Base-by-base conservation (phyloP, 2,888 invertebrate genomes). In the Siphlonurus alternatus region DNA sequence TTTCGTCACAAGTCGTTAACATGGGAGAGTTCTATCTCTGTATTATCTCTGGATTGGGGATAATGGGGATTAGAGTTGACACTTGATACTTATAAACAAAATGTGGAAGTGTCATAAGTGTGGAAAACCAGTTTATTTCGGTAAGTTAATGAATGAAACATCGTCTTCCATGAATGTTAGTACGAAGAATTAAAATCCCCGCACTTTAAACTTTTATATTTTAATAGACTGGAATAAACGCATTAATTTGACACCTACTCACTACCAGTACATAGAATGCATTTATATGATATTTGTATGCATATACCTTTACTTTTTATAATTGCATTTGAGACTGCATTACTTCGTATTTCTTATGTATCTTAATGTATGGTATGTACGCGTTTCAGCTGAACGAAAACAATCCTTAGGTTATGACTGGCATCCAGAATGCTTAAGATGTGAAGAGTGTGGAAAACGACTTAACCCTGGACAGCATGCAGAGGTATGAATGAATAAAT, bases 61-160 rank as follows among this genome's bases (percentile, higher is more conserved):
- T 5, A 38, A 38, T 38, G 15, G 15, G 15, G 7, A 38, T 38
- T 10, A 38, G 15, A 38, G 38, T 38, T 38, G 38, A 38, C 15
- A 38, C 15, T 38, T 38, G 38, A 38, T 15, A 38, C 38, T 38
- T 38, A 10, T 15, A 38, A 10, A 38, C 25, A 69, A 19, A 53
- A 88, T 88, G 88, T 88, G 87, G 88, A 87, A 86, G 81, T 88
- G 88, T 77, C 87, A 87, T 76, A 88, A 87, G 77, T 88, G 88
- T 76, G 86, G 85, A 70, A 88, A 88, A 77, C 88, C 88, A 66
- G 88, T 88, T 68, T 88, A 83, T 77, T 88, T 88, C 74, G 88
- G 88, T 88, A 77, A 77, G 78, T 73, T 60, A 24, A 64, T 59
- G 19, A 7, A 19, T 51, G 24, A 24, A 38, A n/a, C n/a, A n/a